phyloP scores from a whole-genome alignment of 2,113 vertebrate genomes.

The Erythrolamprus reginae region DNA sequence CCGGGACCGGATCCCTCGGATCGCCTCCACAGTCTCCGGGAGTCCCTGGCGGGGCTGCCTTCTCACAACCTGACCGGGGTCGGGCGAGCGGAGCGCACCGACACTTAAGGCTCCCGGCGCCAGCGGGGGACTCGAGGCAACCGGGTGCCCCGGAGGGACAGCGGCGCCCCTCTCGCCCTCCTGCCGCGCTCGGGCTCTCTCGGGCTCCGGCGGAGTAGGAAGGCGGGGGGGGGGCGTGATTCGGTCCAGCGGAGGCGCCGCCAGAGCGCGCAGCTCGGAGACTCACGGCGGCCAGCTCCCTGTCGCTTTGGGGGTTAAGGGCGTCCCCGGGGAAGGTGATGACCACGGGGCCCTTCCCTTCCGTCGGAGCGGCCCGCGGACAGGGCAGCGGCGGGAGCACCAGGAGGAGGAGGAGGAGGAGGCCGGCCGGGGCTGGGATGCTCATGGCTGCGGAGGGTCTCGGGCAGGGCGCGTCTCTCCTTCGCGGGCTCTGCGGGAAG shows the following conservation, averaged over 20 bases:
- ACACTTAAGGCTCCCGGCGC: neutral
- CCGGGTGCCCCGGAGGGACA: neutral
- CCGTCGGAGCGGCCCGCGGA: neutral
- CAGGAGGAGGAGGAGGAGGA: rapidly evolving
- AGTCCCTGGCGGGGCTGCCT: neutral
- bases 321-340: constrained; percentile 81
- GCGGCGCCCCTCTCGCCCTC: neutral
- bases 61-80: neutral
- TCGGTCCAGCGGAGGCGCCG: neutral
- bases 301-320: constrained; percentile 66
- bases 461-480: neutral
- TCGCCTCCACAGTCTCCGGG: too few relatives aligned
- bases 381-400: constrained; percentile 39
- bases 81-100: neutral
- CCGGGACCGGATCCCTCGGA: neutral
- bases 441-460: constrained; percentile 17
- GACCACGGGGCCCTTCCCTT: constrained; percentile 33
- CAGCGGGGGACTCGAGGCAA: neutral
- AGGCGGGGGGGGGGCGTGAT: rapidly evolving
- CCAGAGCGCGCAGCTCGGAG: neutral
- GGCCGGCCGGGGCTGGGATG: constrained; percentile 2
- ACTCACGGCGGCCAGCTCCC: constrained; percentile 80
- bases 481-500: neutral
- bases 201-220: neutral
- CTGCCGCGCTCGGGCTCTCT: too few relatives aligned